Base-by-base conservation (phyloP, 2,888 invertebrate species). In the Volucella zonaria region DNA sequence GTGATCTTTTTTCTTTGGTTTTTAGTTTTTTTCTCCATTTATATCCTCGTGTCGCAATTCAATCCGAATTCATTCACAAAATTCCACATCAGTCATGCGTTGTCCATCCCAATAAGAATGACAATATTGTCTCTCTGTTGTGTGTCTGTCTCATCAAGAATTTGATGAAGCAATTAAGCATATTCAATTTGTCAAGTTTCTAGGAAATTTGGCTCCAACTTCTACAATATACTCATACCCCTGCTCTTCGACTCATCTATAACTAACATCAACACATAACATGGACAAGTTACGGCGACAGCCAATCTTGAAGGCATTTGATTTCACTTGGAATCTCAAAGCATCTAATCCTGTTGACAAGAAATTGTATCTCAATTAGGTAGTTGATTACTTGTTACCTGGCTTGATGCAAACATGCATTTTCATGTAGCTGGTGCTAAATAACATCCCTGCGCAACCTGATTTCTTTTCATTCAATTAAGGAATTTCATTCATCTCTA, bases 81-180 rank as follows among this genome's bases (percentile, higher is more conserved):
- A 74, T 75, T 64, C 23, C 52, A 66, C 47, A 56, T 54, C 61
- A 71, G 79, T 75, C 61, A 74, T 78, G 62, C 54, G 64, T 49
- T 47, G 67, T 42, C 51, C 62, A 62, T 61, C 54, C 68, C 45
- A 6, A 45, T 61, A 47, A 45, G 14, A 10, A 67, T 75, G 54
- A 73, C 31, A 31, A 31, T 31, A 31, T 31, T 64, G 45, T 49
- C 47, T 61, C 51, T 42, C 54, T 43, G 38, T 77, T 45, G 54
- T 67, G 42, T 66, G 62, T 54, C 54, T 56, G 38, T 58, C 47
- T 77, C 82, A 70, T 82, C 77, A 78, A 52, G 45, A 43, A 52
- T 43, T 73, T 77, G 56, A 73, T 73, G 81, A 73, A 81, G 62
- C 85, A 81, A 85, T 85, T 85, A 81, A 85, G 81, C 79, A 70